Percentiles rank a stretch among this genome's conserved stretches.
These are phyloP conservation scores for Xylocampa areola DNA, from an alignment of 2,888 invertebrate species.

Conservation along the genomic window DNA sequence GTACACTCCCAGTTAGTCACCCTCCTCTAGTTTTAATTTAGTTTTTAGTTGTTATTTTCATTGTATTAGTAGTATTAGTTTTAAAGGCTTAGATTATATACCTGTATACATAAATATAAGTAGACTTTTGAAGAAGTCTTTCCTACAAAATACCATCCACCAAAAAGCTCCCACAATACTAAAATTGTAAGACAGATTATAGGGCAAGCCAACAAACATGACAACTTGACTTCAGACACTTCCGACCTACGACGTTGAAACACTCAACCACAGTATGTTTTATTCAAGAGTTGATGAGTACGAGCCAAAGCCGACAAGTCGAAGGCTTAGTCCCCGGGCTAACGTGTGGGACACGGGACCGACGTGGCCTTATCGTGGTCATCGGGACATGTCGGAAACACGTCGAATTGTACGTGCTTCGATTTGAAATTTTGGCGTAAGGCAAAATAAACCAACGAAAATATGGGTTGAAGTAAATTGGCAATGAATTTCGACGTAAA, in stretches of 20 bases:
- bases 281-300: conserved; percentile 55
- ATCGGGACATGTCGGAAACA: conserved; percentile 45
- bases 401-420: conserved; percentile 42
- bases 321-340: conserved; percentile 46
- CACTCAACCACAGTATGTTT: conserved; percentile 57
- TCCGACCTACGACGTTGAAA: conserved; percentile 42
- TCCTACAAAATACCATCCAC: too few relatives aligned
- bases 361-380: conserved; percentile 43
- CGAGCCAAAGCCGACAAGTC: conserved; percentile 54
- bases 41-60: too few relatives aligned
- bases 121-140: too few relatives aligned
- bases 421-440: conserved; percentile 45
- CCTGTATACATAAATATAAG: too few relatives aligned
- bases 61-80: too few relatives aligned
- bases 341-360: conserved; percentile 33
- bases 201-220: conserved; percentile 40
- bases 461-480: conserved; percentile 17
- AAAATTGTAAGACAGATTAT: conserved; percentile 40
- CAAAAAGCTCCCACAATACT: not conserved
- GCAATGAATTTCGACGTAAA: conserved; percentile 14
- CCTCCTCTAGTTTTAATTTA: too few relatives aligned
- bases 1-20: too few relatives aligned
- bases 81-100: too few relatives aligned
- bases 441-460: conserved; percentile 17
- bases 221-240: conserved; percentile 48